Conservation (phyloP, 2,797 vertebrate species). For the Ctenochaetus hawaiiensis region DNA sequence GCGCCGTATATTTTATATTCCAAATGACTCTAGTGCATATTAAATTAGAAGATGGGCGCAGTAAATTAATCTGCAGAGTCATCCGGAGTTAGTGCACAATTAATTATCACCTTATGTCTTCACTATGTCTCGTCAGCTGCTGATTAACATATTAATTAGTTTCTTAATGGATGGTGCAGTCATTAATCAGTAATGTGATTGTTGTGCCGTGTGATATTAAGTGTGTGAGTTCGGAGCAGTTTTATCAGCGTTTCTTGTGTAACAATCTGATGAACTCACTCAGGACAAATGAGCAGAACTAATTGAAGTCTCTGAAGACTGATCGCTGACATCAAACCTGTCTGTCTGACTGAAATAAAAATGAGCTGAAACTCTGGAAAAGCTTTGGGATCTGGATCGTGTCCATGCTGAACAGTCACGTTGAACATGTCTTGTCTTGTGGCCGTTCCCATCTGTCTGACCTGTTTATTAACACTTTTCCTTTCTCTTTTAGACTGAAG, state of each 20-base stretch:
- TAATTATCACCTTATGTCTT: constrained; percentile 12
- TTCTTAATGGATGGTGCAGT: constrained; percentile 17
- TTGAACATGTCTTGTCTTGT: not conserved
- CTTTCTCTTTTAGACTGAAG: constrained; percentile 79
- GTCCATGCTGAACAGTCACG: not conserved
- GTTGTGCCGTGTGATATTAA: constrained; percentile 22
- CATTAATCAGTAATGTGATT: constrained; percentile 32
- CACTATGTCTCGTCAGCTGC: constrained; percentile 13
- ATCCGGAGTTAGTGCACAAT: not conserved
- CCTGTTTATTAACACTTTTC: constrained; percentile 42
- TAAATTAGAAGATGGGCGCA: constrained; percentile 18
- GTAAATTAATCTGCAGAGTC: constrained; percentile 31
- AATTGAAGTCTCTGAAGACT: constrained; percentile 29
- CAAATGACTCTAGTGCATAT: constrained; percentile 5
- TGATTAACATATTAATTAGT: constrained; percentile 41
- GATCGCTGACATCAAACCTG: constrained; percentile 2
- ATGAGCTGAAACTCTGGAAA: not conserved
- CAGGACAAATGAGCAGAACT: constrained; percentile 31
- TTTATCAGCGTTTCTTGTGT: constrained; percentile 20
- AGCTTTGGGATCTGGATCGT: constrained; percentile 1
- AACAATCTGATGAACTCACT: constrained; percentile 23
- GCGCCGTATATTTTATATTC: not conserved
- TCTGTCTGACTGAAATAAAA: constrained; percentile 26
- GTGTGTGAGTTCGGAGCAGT: not conserved
- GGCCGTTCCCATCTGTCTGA: constrained; percentile 8